Evolutionary conservation across 1,140 invertebrate genomes (phyloP).

Genomic region (Pararge aegeria): DNA sequence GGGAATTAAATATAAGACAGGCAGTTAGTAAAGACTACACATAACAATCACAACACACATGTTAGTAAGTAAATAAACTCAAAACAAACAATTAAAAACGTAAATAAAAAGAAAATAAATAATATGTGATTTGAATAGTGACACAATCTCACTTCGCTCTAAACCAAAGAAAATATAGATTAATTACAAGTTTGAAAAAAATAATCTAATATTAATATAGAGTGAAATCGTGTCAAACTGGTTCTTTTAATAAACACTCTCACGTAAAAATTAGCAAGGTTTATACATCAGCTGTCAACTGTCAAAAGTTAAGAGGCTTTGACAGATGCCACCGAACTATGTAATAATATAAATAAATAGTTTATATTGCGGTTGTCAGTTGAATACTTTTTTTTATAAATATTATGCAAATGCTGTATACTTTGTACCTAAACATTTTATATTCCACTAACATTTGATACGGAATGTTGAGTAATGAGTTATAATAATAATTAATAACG

Average conservation of each 20-base stretch:
- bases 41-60: slow-evolving; percentile 52
- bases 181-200: slow-evolving; percentile 10
- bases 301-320: slow-evolving; percentile 16
- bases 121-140: slow-evolving; percentile 40
- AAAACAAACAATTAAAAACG: slow-evolving; percentile 43
- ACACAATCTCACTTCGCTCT: slow-evolving; percentile 42
- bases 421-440: slow-evolving; percentile 47
- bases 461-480: background rate
- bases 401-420: slow-evolving; percentile 43
- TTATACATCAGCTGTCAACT: slow-evolving; percentile 13
- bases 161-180: slow-evolving; percentile 17
- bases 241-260: slow-evolving; percentile 17
- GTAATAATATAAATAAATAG: slow-evolving; percentile 35
- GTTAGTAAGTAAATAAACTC: slow-evolving; percentile 56
- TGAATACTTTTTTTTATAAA: slow-evolving; percentile 21
- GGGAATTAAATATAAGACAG: slow-evolving; percentile 50
- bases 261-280: slow-evolving; percentile 15
- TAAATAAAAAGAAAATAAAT: slow-evolving; percentile 29
- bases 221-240: slow-evolving; percentile 35
- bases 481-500: background rate
- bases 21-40: slow-evolving; percentile 66
- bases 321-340: slow-evolving; percentile 31
- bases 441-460: background rate
- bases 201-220: slow-evolving; percentile 19
- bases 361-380: slow-evolving; percentile 51